Conservation (phyloP, 2,113 vertebrate genomes). For the Dasypus novemcinctus region DNA sequence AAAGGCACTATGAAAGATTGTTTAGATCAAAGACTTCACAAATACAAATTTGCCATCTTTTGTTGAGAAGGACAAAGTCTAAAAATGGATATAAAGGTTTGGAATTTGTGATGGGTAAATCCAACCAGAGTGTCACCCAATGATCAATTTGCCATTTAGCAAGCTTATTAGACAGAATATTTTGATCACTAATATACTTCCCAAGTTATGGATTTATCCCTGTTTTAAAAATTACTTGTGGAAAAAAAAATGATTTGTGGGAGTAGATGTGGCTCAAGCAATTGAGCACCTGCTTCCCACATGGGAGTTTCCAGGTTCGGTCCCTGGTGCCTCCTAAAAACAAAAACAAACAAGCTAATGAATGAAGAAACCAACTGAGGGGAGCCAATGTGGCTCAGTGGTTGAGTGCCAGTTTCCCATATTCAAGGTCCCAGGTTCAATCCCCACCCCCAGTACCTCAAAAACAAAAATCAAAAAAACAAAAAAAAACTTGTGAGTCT, state of each 20-base stretch:
- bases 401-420: no score
- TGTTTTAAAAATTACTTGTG: constrained; percentile 10
- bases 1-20: neutral
- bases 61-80: neutral
- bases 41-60: neutral
- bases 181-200: neutral
- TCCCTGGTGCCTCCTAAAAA: no score
- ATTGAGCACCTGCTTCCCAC: no score
- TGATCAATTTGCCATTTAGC: neutral
- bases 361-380: no score
- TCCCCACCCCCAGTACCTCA: no score
- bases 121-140: neutral
- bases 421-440: no score
- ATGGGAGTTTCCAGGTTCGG: no score
- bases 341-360: no score
- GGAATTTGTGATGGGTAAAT: neutral
- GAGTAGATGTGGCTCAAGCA: no score
- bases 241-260: constrained; percentile 2
- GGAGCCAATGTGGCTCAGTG: no score
- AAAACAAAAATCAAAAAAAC: no score
- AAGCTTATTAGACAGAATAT: neutral
- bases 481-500: neutral
- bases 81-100: neutral
- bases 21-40: neutral
- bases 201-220: neutral